phyloP scores from a whole-genome alignment of 1,140 invertebrate species.

The Drosophila kurseongensis region DNA sequence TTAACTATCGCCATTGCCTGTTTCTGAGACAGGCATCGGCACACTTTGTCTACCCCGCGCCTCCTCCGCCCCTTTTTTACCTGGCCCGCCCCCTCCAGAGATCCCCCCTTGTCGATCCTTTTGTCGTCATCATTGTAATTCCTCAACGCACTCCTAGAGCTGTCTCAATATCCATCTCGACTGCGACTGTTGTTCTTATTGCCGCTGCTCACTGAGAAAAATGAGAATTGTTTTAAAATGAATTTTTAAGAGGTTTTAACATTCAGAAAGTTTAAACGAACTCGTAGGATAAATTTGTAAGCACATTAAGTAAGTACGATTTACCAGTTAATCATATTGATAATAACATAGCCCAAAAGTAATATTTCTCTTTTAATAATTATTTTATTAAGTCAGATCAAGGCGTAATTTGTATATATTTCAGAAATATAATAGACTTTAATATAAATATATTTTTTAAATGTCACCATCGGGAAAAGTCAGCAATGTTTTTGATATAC shows the following conservation, averaged over 20 bases:
- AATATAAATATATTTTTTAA: neutral
- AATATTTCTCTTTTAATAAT: too few relatives aligned
- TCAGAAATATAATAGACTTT: neutral
- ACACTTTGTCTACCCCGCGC: slow-evolving; percentile 41
- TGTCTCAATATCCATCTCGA: slow-evolving; percentile 20
- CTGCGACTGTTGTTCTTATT: slow-evolving; percentile 17
- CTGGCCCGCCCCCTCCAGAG: neutral
- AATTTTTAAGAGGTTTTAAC: too few relatives aligned
- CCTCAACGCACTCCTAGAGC: slow-evolving; percentile 58
- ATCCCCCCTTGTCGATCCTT: slow-evolving; percentile 2
- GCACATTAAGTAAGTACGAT: too few relatives aligned
- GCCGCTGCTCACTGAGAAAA: slow-evolving; percentile 23
- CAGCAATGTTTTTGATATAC: too few relatives aligned
- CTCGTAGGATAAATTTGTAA: too few relatives aligned
- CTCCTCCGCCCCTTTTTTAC: neutral
- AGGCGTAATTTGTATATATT: neutral
- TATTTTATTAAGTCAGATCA: too few relatives aligned
- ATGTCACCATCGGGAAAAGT: too few relatives aligned
- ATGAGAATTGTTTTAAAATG: neutral
- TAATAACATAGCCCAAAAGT: too few relatives aligned
- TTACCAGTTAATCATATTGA: too few relatives aligned
- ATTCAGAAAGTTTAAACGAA: too few relatives aligned
- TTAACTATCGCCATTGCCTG: slow-evolving; percentile 69
- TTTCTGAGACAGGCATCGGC: slow-evolving; percentile 62
- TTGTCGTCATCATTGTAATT: slow-evolving; percentile 66